Base-by-base conservation (phyloP, 2,797 vertebrate species). In the Melopsittacus undulatus region DNA sequence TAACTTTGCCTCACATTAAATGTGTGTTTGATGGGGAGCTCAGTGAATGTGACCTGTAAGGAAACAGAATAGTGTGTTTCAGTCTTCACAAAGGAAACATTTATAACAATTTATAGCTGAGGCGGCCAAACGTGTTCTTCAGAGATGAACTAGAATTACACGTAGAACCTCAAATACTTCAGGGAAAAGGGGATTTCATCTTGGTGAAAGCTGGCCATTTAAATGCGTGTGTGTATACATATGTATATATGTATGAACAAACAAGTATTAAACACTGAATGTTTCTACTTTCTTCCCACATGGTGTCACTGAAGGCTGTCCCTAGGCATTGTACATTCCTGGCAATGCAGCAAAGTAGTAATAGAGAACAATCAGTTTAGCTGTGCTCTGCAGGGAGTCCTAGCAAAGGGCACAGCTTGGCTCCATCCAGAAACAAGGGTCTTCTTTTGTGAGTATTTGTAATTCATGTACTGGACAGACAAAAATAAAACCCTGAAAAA, bases 61-160 rank as follows among this genome's bases (percentile, higher is more conserved):
- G 84, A 96, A 93, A 93, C 12, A 78, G 40, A 92, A 92, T 15
- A 86, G 21, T 23, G 64, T 61, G 46, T 73, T 93, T 90, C 69
- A 83, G 40, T 69, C 79, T 93, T 93, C 29, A 81, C 67, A 92
- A 86, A 91, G 76, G 89, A 85, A 96, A 76, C 26, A 83, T 92
- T 91, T 95, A 36, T 40, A 87, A 74, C 20, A 81, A 92, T 95
- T 90, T 79, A 84, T 40, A 92, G 76, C 43, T 42, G 8, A 91
- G 70, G 26, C 17, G 0, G 0, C 62, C 46, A 81, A 93, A 62
- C 0, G 0, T 45, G 26, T 51, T 87, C 78, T 93, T 95, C 61
- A 70, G 79, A 88, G 69, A 83, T 51, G n/a, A 40, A 48, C 69
- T 95, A 75, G 73, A 94, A 89, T 95, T 95, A 78, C 78, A 83